A percentile compares a stretch with the other conserved stretches of the same genome.
Evolutionary conservation across 1,140 invertebrate species (phyloP).

Genomic region (Penaeus japonicus): DNA sequence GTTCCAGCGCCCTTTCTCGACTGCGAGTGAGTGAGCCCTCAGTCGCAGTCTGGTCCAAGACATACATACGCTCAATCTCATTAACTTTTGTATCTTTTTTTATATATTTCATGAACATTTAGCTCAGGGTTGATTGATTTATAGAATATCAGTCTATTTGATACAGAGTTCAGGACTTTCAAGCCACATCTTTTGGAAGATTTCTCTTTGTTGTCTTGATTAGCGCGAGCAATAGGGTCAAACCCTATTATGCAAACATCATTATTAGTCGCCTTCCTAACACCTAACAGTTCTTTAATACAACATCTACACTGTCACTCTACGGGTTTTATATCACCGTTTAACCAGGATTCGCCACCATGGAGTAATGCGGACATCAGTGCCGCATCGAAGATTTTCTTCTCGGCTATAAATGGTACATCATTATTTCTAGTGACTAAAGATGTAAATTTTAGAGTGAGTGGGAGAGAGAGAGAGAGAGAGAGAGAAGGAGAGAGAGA

Average conservation of each 20-base stretch:
- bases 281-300: background rate
- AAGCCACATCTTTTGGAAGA: background rate
- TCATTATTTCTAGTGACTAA: constrained; percentile 11
- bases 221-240: background rate
- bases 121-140: no score
- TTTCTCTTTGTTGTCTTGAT: constrained; percentile 15
- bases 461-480: no score
- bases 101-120: no score
- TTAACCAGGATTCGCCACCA: background rate
- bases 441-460: no score
- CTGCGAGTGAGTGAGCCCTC: no score
- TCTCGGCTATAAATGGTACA: background rate
- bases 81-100: no score
- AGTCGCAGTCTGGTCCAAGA: no score
- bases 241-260: background rate
- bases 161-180: no score
- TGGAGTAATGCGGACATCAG: background rate
- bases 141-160: no score
- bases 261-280: constrained; percentile 3
- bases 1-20: no score
- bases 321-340: background rate
- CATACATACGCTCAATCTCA: no score
- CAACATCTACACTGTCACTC: background rate
- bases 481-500: no score
- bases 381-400: background rate